Base-by-base conservation (phyloP, 2,888 invertebrate species). In the Eucriotettix oculatus region DNA sequence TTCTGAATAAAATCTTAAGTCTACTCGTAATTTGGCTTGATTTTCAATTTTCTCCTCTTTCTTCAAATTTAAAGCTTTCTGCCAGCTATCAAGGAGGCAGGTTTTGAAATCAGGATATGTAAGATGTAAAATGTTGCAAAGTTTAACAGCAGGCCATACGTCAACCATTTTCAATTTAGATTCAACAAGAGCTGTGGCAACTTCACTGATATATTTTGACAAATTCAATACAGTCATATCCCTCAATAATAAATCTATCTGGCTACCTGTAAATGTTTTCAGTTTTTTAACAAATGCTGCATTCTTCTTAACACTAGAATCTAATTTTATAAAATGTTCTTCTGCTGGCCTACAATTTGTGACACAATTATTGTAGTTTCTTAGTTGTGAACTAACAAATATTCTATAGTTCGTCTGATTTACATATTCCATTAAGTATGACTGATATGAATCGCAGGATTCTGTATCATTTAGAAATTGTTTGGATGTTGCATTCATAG, bases 241-340 rank as follows among this genome's bases (percentile, higher is more conserved):
- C 70, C 91, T 92, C 29, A 90, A 72, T 58, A 97, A 78, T 0
- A 80, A 73, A 58, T 94, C 90, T 60, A 90, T 78, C 70, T 93
- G 93, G 0, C 82, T 77, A 42, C 92, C 86, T 61, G 90, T 91
- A 68, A 95, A 90, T 61, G 89, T 89, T 71, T 89, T 93, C 76
- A 99, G 74, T 74, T 96, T 97, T 70, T 95, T 95, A 0, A 98
- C 96, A 74, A 98, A 98, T 0, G 96, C 91, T 1, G 97, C 97
- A 69, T 98, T 98, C 71, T 94, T 96, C 73, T 97, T 99, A 14
- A 99, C 75, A 68, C 89, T 95, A 0, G 97, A 97, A 73, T 99
- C 98, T 56, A 98, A 76, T 72, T 88, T 89, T 14, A 85, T 85
- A 69, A 94, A 92, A 70, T 87, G 80, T 17, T 85, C 81, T 66